phyloP scores from a whole-genome alignment of 30 jellyfish, hydroid and myxozoan genomes.

The Mastigias papua region DNA sequence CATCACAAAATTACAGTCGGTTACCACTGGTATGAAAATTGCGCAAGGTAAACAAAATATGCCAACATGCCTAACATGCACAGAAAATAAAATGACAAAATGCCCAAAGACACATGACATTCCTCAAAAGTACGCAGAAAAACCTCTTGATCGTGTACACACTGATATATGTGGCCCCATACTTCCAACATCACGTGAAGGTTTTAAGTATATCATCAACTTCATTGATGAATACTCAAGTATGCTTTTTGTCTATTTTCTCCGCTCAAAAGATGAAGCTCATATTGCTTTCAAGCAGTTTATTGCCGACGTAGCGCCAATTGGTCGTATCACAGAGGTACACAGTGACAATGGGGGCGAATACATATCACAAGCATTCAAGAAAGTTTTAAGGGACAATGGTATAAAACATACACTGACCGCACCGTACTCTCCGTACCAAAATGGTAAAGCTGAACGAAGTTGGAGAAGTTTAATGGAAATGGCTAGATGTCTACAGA shows the following conservation, averaged over 20 bases:
- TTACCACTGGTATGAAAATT: slow-evolving; percentile 55
- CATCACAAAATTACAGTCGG: slow-evolving; percentile 31
- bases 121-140: slow-evolving; percentile 28
- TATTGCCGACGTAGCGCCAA: background rate
- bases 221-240: slow-evolving; percentile 58
- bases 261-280: slow-evolving; percentile 9
- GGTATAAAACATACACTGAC: slow-evolving; percentile 44
- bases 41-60: slow-evolving; percentile 13
- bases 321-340: background rate
- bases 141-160: slow-evolving; percentile 54
- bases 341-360: slow-evolving; percentile 56
- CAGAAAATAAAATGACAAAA: slow-evolving; percentile 59
- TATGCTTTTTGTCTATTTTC: slow-evolving; percentile 29
- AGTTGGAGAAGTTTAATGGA: slow-evolving; percentile 69
- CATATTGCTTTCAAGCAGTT: background rate
- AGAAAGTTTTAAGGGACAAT: slow-evolving; percentile 24
- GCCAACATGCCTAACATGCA: slow-evolving; percentile 50
- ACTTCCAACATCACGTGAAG: slow-evolving; percentile 56
- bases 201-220: slow-evolving; percentile 52
- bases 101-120: slow-evolving; percentile 31
- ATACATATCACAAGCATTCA: slow-evolving; percentile 18
- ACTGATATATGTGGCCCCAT: slow-evolving; percentile 64
- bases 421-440: slow-evolving; percentile 39
- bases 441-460: slow-evolving; percentile 51
- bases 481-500: slow-evolving; percentile 57